Base-by-base conservation (phyloP, 1,140 invertebrate species). In the Apocrypta bakeri region DNA sequence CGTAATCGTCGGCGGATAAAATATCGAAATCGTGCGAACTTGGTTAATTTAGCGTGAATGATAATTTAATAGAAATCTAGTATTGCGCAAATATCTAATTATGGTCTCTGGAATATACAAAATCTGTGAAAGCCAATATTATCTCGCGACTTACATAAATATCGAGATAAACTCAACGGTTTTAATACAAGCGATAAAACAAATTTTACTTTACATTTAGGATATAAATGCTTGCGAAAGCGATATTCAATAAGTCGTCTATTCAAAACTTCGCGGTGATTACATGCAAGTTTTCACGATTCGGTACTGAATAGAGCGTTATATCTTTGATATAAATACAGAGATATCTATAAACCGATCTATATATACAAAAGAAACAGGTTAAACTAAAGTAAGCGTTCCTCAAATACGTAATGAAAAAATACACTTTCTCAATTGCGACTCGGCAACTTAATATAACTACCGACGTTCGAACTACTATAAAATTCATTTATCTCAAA, bases 401-500 rank as follows among this genome's bases (percentile, higher is more conserved):
- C 48, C 17, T 56, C 21, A 56, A 56, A 56, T 17, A 17, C 48
- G 48, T 56, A 56, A 56, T 56, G 14, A 21, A 56, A 37, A 66
- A 27, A 27, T 27, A 11, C 11, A 27, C 27, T 66, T 66, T 12
- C 25, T 12, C 25, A 25, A 66, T 1, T 4, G 63, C 17, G 48
- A 14, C 14, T 56, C 48, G 48, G 24, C 40, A 40, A 56, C 40
- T 17, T 56, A 74, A 56, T 74, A 74, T 48, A 56, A 56, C 27
- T 63, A 17, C 40, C 73, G 48, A 61, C n/a, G 33, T 37, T 75
- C 27, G 29, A 74, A 74, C 48, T 42, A 48, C 12, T 56, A 29
- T 74, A 21, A 2, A 74, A 74, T 74, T 74, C n/a, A n/a, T 74
- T 74, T 74, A 56, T 56, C 72, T 25, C 72, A 4, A 74, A 25